phyloP scores from a whole-genome alignment of 2,888 invertebrate species.

The Elysia crispata region DNA sequence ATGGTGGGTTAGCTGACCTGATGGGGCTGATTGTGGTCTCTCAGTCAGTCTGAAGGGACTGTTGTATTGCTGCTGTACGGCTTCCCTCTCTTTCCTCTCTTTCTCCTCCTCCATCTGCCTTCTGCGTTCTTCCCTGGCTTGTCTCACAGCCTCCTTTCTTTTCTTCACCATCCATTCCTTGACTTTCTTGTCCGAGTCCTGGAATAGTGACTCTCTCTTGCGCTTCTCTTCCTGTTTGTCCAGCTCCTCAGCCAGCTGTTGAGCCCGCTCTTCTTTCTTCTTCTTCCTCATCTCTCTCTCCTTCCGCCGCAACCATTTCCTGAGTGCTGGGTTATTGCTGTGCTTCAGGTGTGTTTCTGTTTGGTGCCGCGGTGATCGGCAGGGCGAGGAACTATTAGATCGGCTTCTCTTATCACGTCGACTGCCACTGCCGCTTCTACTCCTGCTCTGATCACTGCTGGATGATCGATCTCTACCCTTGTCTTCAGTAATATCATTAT shows the following conservation, averaged over 20 bases:
- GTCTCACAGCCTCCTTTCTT: constrained; percentile 59
- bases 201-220: constrained; percentile 28
- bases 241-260: constrained; percentile 40
- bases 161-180: constrained; percentile 66
- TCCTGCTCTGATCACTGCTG: not conserved
- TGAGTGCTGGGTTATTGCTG: constrained; percentile 48
- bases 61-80: not conserved
- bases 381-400: constrained; percentile 11
- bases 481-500: not conserved
- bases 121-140: constrained; percentile 56
- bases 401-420: constrained; percentile 1
- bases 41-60: constrained; percentile 20
- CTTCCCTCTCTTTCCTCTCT: constrained; percentile 27
- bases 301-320: constrained; percentile 49
- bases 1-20: not conserved
- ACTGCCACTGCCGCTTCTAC: not conserved
- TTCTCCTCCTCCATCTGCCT: constrained; percentile 38
- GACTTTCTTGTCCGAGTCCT: constrained; percentile 58
- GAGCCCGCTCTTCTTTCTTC: constrained; percentile 47
- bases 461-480: not conserved
- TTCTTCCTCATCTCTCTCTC: constrained; percentile 46
- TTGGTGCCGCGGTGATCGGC: not conserved
- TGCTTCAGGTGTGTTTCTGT: constrained; percentile 48
- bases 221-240: constrained; percentile 39
- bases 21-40: constrained; percentile 26